Base-by-base conservation (phyloP, 1,140 invertebrate species). In the Epicauta chinensis region DNA sequence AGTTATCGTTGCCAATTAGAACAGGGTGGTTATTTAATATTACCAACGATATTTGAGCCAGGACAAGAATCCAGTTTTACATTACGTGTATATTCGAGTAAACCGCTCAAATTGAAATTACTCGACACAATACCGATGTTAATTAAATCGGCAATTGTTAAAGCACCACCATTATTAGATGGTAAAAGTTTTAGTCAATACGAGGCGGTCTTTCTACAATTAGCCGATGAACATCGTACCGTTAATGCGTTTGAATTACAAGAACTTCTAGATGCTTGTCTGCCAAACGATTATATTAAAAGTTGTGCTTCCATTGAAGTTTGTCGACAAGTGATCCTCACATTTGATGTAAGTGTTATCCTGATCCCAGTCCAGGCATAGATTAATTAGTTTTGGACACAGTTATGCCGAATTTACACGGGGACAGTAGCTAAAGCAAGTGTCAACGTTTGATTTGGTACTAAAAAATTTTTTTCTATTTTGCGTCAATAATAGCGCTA, bases 241-340 rank as follows among this genome's bases (percentile, higher is more conserved):
- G 88, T 96, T 35, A 92, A 93, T 64, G 86, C 89, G 6, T 96
- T 94, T 63, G 91, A 94, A 68, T 74, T 96, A 9, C 91, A 94
- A 69, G 92, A 96, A 70, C 73, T 95, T 12, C 72, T 96, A 10
- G 91, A 95, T 66, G 89, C 87, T 9, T 94, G 91, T 73, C 75
- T 96, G 53, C 92, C 91, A 3, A 95, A 96, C 73, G 91, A 96
- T 76, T 94, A 94, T 61, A 93, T 96, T 41, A 94, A 93, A 69
- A 93, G 91, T 53, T 94, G 91, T 71, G 91, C 91, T 0, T 92
- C 87, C 32, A 82, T 94, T 56, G 91, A 94, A 73, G 91, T 93
- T 10, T 94, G 91, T 67, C 76, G 90, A 53, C 91, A 94, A 75
- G 87, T 94, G 10, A 84, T 95, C 1, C 75, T 93, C 0, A 83